Percentiles rank a stretch among this genome's conserved stretches.
Conservation (phyloP, 2,113 vertebrate genomes). For the Oreotragus oreotragus region DNA sequence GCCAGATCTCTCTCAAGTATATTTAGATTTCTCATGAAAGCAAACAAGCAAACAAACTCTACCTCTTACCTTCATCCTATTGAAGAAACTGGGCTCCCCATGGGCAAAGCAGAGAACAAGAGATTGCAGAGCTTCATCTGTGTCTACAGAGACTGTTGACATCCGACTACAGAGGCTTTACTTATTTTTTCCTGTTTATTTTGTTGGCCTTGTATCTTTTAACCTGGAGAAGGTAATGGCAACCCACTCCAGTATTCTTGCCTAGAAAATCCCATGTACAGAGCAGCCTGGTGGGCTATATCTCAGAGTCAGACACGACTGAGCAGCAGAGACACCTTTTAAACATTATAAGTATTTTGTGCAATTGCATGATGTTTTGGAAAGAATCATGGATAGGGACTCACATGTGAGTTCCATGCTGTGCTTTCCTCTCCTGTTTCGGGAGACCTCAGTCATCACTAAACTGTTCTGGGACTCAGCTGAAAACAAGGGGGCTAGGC, state of each 20-base stretch:
- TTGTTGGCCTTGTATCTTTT: neutral
- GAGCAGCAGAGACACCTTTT: neutral
- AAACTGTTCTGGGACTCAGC: neutral
- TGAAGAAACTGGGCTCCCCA: neutral
- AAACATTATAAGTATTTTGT: neutral
- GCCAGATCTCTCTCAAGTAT: neutral
- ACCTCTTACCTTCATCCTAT: neutral
- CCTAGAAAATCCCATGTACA: no score
- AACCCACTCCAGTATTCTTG: no score
- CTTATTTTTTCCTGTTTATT: neutral
- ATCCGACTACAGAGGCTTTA: neutral
- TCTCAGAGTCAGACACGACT: rapidly evolving
- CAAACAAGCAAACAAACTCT: neutral
- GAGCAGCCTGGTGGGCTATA: neutral
- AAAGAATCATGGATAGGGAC: neutral
- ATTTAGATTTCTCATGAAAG: neutral
- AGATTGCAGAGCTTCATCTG: neutral
- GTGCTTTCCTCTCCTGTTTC: neutral
- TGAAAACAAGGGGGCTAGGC: neutral
- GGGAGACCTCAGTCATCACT: neutral
- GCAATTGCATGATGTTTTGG: neutral
- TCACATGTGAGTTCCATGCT: neutral
- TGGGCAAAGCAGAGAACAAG: neutral
- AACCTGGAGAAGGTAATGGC: neutral
- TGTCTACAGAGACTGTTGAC: neutral